phyloP scores from a whole-genome alignment of 2,113 vertebrate genomes.

The Oriolus oriolus region DNA sequence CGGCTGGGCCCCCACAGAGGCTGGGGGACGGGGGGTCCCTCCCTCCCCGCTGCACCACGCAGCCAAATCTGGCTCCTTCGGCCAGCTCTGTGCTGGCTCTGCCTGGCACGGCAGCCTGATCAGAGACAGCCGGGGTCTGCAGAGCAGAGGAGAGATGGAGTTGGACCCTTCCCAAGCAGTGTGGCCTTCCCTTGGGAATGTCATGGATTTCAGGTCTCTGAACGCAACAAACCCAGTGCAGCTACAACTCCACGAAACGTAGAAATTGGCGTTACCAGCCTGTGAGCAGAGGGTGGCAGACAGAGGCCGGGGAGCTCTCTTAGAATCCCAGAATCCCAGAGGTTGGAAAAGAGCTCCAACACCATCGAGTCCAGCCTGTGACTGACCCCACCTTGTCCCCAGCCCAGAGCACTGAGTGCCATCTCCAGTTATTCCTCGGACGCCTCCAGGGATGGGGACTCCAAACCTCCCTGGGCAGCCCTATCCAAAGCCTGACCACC shows the following conservation, averaged over 20 bases:
- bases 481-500: background rate
- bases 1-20: rapidly evolving
- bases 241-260: background rate
- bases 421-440: background rate
- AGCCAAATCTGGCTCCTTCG: background rate
- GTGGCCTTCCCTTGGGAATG: background rate
- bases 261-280: rapidly evolving
- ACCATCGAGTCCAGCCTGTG: background rate
- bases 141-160: background rate
- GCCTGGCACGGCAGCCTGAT: background rate
- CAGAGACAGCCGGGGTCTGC: background rate
- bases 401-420: background rate
- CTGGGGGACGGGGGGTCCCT: rapidly evolving
- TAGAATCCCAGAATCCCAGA: background rate
- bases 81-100: background rate
- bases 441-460: background rate
- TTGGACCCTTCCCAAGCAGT: rapidly evolving
- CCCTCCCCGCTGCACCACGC: rapidly evolving
- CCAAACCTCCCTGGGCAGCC: background rate
- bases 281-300: background rate
- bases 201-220: rapidly evolving
- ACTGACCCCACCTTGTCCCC: no score
- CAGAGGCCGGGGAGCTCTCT: rapidly evolving
- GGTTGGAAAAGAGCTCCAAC: background rate
- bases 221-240: rapidly evolving